Evolutionary conservation across 2,113 vertebrate genomes (phyloP).

Genomic region (Megaceryle maxima): DNA sequence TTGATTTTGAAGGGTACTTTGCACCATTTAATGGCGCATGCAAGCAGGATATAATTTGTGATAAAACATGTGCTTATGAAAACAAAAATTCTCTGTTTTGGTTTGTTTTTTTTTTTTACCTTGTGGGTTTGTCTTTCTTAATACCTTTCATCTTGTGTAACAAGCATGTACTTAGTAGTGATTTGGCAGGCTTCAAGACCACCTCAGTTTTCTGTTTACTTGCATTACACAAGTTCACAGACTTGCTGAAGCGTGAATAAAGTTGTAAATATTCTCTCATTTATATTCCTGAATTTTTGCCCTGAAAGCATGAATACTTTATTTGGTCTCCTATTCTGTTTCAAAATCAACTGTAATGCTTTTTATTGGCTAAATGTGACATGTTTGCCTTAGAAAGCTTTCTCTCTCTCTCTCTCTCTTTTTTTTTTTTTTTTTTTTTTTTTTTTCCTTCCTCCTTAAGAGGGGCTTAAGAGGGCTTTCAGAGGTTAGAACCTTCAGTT

Average conservation of each 20-base stretch:
- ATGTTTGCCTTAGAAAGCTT: neutral
- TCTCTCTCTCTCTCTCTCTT: too few species aligned
- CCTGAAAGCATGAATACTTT: neutral
- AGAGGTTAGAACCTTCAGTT: neutral
- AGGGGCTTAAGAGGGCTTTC: neutral
- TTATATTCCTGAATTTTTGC: neutral
- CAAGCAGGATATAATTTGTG: neutral
- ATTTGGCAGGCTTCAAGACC: neutral
- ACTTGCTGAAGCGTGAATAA: neutral
- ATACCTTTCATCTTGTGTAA: neutral
- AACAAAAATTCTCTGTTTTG: neutral
- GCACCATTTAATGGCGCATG: neutral
- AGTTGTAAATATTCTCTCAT: neutral
- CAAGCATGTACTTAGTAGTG: neutral
- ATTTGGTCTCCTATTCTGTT: neutral
- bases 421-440: too few species aligned
- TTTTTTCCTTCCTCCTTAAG: too few species aligned
- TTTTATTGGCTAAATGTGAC: neutral
- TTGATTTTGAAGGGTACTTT: neutral
- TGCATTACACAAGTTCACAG: neutral
- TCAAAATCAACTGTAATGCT: neutral
- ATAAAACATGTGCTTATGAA: neutral
- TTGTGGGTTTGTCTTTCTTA: neutral
- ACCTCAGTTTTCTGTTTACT: neutral
- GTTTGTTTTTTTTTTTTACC: neutral